These are phyloP conservation scores for Bettongia penicillata DNA, from an alignment of 2,113 vertebrate genomes.

Conservation along the genomic window DNA sequence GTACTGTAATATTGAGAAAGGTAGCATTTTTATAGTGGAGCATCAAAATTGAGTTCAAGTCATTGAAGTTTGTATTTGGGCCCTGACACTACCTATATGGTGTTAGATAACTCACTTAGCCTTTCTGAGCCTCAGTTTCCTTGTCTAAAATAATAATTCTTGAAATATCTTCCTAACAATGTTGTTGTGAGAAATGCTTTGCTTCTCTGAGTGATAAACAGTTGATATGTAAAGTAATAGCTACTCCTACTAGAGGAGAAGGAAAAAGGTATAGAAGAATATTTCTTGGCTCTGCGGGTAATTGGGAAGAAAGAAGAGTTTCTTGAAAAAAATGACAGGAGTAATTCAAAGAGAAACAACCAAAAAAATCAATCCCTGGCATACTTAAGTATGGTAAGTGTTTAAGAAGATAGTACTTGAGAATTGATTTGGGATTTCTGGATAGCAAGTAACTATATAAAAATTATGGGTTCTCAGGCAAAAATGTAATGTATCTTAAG, in stretches of 20 bases:
- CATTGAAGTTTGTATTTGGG: not conserved
- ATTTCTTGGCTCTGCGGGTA: not conserved
- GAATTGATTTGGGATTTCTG: not conserved
- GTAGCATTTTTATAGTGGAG: not conserved
- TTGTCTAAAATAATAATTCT: not conserved
- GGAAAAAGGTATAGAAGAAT: not conserved
- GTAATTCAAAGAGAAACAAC: not conserved
- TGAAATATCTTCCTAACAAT: not conserved
- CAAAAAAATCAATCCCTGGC: not conserved
- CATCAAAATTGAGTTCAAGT: not conserved
- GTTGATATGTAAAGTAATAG: not conserved
- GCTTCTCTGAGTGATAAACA: not conserved
- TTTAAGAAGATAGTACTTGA: not conserved
- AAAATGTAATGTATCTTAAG: not conserved
- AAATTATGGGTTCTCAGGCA: not conserved
- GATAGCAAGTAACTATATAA: not conserved
- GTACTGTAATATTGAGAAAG: not conserved
- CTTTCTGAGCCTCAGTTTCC: not conserved
- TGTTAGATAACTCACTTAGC: not conserved
- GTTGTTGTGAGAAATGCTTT: not conserved
- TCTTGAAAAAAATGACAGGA: not conserved
- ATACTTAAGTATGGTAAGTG: not conserved
- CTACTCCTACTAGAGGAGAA: not conserved
- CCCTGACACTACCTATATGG: not conserved
- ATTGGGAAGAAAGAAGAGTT: not conserved